These are phyloP conservation scores for Astreopora myriophthalma DNA, from an alignment of 64 coral and sea anemone species.

Conservation along the genomic window DNA sequence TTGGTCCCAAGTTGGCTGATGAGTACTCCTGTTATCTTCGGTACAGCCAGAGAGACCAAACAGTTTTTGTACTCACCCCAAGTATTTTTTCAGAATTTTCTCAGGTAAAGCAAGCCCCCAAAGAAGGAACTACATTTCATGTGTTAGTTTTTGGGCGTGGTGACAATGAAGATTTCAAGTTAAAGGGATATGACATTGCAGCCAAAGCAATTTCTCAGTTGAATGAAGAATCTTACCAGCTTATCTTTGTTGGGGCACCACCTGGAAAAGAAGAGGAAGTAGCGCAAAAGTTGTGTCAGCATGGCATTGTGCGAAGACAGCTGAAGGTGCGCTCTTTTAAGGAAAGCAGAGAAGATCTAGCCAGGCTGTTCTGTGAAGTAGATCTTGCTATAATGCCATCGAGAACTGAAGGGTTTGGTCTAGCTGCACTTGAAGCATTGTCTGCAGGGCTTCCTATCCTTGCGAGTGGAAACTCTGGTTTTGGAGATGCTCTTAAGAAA, in stretches of 20 bases:
- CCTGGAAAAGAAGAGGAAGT: neutral
- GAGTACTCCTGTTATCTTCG: neutral
- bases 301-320: neutral
- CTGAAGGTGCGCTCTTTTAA: neutral
- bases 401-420: constrained; percentile 7
- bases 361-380: neutral
- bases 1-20: constrained; percentile 12
- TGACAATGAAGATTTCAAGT: constrained; percentile 11
- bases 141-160: constrained; percentile 11
- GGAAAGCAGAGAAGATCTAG: neutral
- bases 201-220: neutral
- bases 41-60: neutral
- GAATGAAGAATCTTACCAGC: neutral
- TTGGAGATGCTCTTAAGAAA: neutral
- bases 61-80: neutral
- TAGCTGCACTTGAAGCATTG: constrained; percentile 1
- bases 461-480: neutral
- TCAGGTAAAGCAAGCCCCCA: neutral
- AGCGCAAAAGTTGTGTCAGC: neutral
- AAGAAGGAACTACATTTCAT: neutral
- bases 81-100: constrained; percentile 17
- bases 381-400: constrained; percentile 27
- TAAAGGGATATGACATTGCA: neutral
- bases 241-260: neutral
- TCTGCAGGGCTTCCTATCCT: constrained; percentile 30